phyloP scores from a whole-genome alignment of 2,113 vertebrate genomes.

The Zingel zingel region DNA sequence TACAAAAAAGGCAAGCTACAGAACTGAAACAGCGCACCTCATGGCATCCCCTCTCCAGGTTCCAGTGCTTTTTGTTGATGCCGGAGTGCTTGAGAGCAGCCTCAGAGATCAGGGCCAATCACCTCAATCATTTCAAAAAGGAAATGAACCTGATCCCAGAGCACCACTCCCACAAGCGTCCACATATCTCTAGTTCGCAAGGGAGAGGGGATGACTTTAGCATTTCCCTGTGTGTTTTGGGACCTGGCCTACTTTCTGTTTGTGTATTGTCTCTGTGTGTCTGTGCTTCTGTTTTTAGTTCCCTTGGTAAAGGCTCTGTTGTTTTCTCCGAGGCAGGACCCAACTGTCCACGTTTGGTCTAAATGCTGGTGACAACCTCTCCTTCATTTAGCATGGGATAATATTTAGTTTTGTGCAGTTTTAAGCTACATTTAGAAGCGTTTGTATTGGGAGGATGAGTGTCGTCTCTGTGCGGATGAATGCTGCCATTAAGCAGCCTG shows the following conservation, averaged over 20 bases:
- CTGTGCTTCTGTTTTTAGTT: constrained; percentile 47
- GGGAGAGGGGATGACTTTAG: constrained; percentile 30
- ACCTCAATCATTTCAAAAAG: not conserved
- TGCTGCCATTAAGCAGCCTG: constrained; percentile 58
- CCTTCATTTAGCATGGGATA: constrained; percentile 19
- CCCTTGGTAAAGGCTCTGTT: constrained; percentile 25
- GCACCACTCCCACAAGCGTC: not conserved
- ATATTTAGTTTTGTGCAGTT: constrained; percentile 26
- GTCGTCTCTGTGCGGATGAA: constrained; percentile 55
- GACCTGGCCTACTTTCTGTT: constrained; percentile 69
- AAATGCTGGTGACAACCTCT: constrained; percentile 4
- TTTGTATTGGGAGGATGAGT: constrained; percentile 30
- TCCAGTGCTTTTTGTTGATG: not conserved
- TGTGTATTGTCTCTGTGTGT: constrained; percentile 51
- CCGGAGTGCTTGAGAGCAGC: not conserved
- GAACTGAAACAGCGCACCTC: not conserved
- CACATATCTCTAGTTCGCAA: not conserved
- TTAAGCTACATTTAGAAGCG: constrained; percentile 12
- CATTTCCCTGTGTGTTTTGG: constrained; percentile 51
- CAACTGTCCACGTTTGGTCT: not conserved
- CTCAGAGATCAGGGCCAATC: not conserved
- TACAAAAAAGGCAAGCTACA: no score
- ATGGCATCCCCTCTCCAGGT: not conserved
- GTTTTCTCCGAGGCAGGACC: constrained; percentile 19
- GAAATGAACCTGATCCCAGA: constrained; percentile 11